Evolutionary conservation across 1,140 invertebrate species (phyloP), one percentile per base, ranked within the genome.

Genomic region (Drosophila repleta): DNA sequence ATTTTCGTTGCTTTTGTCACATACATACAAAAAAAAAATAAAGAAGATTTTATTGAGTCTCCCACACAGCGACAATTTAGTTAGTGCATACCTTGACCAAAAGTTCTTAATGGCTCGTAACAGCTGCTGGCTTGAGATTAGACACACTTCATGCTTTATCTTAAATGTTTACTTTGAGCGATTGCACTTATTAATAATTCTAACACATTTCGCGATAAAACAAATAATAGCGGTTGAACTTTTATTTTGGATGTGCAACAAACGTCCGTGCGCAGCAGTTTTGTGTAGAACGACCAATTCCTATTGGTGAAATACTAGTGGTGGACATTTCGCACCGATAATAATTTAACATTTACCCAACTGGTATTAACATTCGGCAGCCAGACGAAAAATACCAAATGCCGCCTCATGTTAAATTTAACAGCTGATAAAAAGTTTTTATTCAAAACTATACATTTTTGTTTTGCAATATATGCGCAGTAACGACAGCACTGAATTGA

Each of bases 11-110:
- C 60, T 66, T 61, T 82, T 81, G 74, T 77, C 79, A 62, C 63
- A 74, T 60, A 71, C 60, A 61, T 39, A 66, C 32, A 43, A 43
- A 61, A 53, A 43, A 43, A 61, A 53, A 66, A 26, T 29, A 55
- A 73, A 74, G 61, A 74, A 32, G 72, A 74, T 83, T 78, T 73
- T 81, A 74, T 83, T 60, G 61, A 71, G 48, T 79, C 82, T 81
- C 82, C 83, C 82, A 87, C 82, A 87, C 82, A 73, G 66, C 67
- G 55, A 58, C 18, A 57, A 64, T 60, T 55, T 74, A 21, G n/a
- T 41, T 48, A 53, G 11, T 45, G 68, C 67, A 66, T 79, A 78
- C 78, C 77, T 87, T 81, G 69, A 69, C 55, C 55, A 81, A 74
- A 69, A 48, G 60, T 81, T 81, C 68, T 72, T 26, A 63, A 53